Base-by-base conservation (phyloP, 2,797 vertebrate genomes). In the Danio choprae region DNA sequence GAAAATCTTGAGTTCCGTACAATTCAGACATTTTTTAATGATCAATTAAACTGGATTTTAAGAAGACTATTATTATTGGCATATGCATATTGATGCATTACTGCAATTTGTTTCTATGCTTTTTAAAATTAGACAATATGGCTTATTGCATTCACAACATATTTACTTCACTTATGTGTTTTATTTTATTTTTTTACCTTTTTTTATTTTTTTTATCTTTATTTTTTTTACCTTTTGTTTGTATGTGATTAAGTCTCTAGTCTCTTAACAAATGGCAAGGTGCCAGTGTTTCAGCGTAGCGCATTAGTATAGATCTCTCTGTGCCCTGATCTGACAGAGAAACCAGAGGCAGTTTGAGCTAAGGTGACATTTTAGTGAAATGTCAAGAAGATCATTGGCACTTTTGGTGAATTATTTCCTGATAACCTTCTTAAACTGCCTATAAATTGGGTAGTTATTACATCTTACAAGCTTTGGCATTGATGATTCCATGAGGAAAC, bases 321-420 rank as follows among this genome's bases (percentile, higher is more conserved):
- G 4, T 62, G 44, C 3, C 7, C 36, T 44, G 15, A 41, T 55
- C 12, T 20, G 36, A 55, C 60, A 53, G 7, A 60, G 9, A 5
- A 64, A 53, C 36, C 36, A 22, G 7, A 64, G 48, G 12, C 18
- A 53, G 60, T 65, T 55, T 65, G 50, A 65, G 18, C 65, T 20
- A 76, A 76, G 15, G 50, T 76, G 50, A 65, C 62, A 53, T 76
- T 55, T 76, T 16, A 43, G 38, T 9, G 18, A 76, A 65, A 18
- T 29, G 10, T n/a, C 15, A 43, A 65, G 48, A 51, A 51, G 18
- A 53, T 29, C n/a, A 41, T 4, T 64, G 55, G 36, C 12, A 8
- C 38, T 43, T 76, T 65, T 55, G 20, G 38, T 65, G 38, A 50
- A 55, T 40, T 4, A 74, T 29, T 20, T 12, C 16, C 22, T 55